Evolutionary conservation across 2,113 vertebrate species (phyloP), one percentile per base, ranked within the genome.

Genomic region (Scolopax mira): DNA sequence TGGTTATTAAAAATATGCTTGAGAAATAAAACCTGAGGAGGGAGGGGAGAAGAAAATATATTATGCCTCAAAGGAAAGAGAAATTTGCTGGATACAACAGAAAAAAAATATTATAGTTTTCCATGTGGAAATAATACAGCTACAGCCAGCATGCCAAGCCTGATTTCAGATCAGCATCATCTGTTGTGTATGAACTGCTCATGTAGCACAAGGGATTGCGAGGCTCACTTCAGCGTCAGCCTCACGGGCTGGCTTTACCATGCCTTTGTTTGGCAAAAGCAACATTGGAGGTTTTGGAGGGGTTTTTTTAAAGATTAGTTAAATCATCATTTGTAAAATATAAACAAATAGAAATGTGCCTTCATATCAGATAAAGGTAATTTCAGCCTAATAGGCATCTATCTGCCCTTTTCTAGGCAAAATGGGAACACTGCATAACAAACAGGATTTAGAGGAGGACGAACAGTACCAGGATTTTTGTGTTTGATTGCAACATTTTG

Each of bases 101-200:
- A 87, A 67, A n/a, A 85, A 91, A 37, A 52, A 4, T n/a, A 82
- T 81, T 79, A 35, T 51, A 67, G 35, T 79, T 80, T 95, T 90
- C 67, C 92, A 90, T 88, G 78, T 93, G 77, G 74, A 91, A 94
- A 84, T 69, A 96, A 90, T 93, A 72, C 30, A 84, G 44, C 37
- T 83, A 42, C 49, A 94, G 55, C 67, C 73, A 82, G 51, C 16
- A 72, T 30, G 49, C 44, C 62, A 89, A 96, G 15, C 42, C 57
- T 80, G 78, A 71, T 79, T 91, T 87, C 69, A 96, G 93, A 90
- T 83, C 80, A 94, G 64, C 61, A 51, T 81, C 65, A 90, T 71
- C 62, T 94, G 92, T 60, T 62, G 28, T 75, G 10, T 72, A 82
- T 62, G 41, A 81, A 22, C 42, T 62, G 9, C 46, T 65, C n/a